These are phyloP conservation scores for Xestobium rufovillosum DNA, from an alignment of 2,888 invertebrate species.

Conservation along the genomic window DNA sequence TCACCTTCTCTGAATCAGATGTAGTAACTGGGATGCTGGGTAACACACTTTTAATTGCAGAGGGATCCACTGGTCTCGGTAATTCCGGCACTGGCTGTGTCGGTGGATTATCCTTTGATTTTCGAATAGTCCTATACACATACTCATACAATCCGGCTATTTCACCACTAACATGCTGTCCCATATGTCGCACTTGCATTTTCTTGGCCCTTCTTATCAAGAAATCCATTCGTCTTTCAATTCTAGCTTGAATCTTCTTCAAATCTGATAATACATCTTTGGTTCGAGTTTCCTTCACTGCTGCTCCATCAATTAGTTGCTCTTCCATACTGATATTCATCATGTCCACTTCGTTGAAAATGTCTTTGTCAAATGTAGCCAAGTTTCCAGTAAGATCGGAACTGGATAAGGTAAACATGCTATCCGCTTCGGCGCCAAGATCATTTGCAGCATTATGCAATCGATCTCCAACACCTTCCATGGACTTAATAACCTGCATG, in stretches of 20 bases:
- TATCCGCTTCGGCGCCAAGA: conserved; percentile 31
- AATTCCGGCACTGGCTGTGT: conserved; percentile 12
- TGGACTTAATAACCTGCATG: conserved; percentile 68
- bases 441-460: conserved; percentile 31
- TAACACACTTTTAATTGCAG: too few species aligned
- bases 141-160: conserved; percentile 68
- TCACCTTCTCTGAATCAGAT: conserved; percentile 35
- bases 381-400: conserved; percentile 35
- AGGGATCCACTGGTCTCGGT: conserved; percentile 11
- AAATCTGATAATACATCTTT: conserved; percentile 49
- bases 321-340: conserved; percentile 47
- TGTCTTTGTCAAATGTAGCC: conserved; percentile 36
- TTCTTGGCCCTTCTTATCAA: conserved; percentile 66
- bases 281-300: conserved; percentile 43
- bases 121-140: conserved; percentile 52
- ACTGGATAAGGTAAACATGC: conserved; percentile 35
- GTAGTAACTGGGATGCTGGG: too few species aligned
- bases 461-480: conserved; percentile 52
- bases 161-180: conserved; percentile 72
- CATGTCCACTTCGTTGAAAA: conserved; percentile 47
- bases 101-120: conserved; percentile 27
- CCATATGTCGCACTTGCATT: conserved; percentile 66
- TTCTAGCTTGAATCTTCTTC: conserved; percentile 50
- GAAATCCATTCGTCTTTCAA: conserved; percentile 65
- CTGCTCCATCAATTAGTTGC: conserved; percentile 40